Evolutionary conservation across 2,888 invertebrate genomes (phyloP), one percentile per base, ranked within the genome.

Genomic region (Agrotis segetum): DNA sequence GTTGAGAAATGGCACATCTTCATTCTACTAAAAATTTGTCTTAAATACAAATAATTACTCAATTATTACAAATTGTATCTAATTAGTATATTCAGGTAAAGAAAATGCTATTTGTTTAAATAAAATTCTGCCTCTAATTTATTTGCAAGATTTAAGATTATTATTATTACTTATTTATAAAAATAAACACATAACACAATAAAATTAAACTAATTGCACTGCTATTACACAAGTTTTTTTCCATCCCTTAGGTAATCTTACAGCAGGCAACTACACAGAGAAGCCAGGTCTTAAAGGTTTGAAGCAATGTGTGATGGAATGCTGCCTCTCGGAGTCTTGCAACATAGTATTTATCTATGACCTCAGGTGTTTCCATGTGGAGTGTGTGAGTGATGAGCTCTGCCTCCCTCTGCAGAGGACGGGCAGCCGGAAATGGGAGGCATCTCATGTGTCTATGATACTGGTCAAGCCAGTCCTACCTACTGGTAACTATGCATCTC

Each of bases 311-410:
- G 96, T 98, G 71, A 95, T 97, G 92, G 95, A 97, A 86, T 98
- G 98, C 93, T 97, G 98, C 92, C 86, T 96, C 62, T 92, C 97
- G 81, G 94, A 97, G 64, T 93, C 95, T 2, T 99, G 99, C 90
- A 98, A 99, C 91, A 97, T 98, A 77, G 98, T 98, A 5, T 97
- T 99, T 88, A 97, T 98, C 92, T 97, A 97, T 83, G 97, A 98
- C 87, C 93, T 96, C 24, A 97, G 97, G 76, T 99, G 99, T 90
- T 98, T 97, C 89, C 98, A 98, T 92, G 97, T 98, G 21, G 96
- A 97, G 73, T 98, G 98, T 92, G 95, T 93, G 7, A 97, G 96
- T 84, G 97, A 98, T 88, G 97, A 98, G 87, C 93, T 97, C 46
- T 98, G 98, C 86, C 87, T 97, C 78, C 98, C 98, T 0, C 95